Base-by-base conservation (phyloP, 2,888 invertebrate genomes). In the Lasioglossum pauxillum region DNA sequence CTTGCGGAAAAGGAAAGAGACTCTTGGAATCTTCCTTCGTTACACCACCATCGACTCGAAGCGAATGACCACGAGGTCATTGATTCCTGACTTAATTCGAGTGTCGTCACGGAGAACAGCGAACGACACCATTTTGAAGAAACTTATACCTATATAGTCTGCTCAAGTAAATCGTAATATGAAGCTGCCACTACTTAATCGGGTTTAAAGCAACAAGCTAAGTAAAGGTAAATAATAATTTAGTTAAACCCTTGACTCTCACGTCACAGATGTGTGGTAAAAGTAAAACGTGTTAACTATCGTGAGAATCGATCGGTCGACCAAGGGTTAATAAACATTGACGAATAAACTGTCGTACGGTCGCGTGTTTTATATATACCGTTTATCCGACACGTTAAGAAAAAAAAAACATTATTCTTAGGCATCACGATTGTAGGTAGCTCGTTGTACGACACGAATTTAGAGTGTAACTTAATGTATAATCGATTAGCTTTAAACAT, bases 131-230 rank as follows among this genome's bases (percentile, higher is more conserved):
- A 38, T 69, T 64, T 79, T 69, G 74, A 77, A 85, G 31, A 77
- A 82, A 85, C 72, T 78, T 85, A 82, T 85, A 89, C 87, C 87
- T 91, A 87, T 80, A 89, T 91, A 93, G 92, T 91, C 89, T 92
- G 94, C 94, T 94, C 93, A 93, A 93, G 85, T 93, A 92, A 91
- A 89, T 93, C 92, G 89, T 93, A 93, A 91, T 90, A 94, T 89
- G 88, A 94, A 92, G 93, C 93, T 94, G 94, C 94, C 94, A 92
- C 89, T 94, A 93, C 85, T 92, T 92, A 92, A 93, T 89, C 92
- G 90, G 86, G 86, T 92, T 83, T 84, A 88, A 83, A 85, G 82
- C 88, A 88, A 89, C 88, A 86, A 83, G 90, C 88, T 91, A 86
- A 90, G 89, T 89, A 88, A 91, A 80, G 78, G 72, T 89, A 91